Evolutionary conservation across 2,888 invertebrate species (phyloP).

Genomic region (Gymnocheta viridis): DNA sequence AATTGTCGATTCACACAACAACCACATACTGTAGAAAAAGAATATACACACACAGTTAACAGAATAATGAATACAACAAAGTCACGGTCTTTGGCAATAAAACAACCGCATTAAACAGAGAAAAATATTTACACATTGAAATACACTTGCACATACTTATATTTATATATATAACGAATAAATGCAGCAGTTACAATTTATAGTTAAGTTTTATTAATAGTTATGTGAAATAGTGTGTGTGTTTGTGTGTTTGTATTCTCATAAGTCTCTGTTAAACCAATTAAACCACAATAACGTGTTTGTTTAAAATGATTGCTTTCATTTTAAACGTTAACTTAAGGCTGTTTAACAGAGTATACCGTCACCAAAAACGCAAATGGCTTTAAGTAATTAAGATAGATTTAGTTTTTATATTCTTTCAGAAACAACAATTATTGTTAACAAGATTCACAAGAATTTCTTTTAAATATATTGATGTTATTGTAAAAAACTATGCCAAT

Average conservation of each 20-base stretch:
- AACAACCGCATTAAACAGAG: constrained; percentile 24
- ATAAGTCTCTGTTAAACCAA: constrained; percentile 53
- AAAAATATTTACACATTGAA: background rate
- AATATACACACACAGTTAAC: background rate
- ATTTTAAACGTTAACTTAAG: background rate
- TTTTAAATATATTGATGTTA: too few species aligned
- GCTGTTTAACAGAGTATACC: background rate
- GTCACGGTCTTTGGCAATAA: background rate
- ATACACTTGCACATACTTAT: background rate
- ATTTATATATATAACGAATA: background rate
- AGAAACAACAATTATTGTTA: too few species aligned
- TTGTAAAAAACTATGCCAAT: too few species aligned
- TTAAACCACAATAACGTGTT: constrained; percentile 65
- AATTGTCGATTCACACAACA: background rate
- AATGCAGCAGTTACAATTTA: constrained; percentile 33
- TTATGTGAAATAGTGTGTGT: background rate
- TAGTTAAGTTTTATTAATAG: background rate
- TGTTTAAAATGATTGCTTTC: constrained; percentile 37
- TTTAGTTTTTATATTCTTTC: too few species aligned
- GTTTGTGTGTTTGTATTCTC: background rate
- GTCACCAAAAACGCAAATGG: background rate
- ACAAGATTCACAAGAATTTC: too few species aligned
- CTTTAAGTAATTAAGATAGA: background rate
- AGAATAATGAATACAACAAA: background rate
- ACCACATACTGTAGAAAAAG: background rate